Evolutionary conservation across 1,140 invertebrate genomes (phyloP).

Genomic region (Metaphire vulgaris): DNA sequence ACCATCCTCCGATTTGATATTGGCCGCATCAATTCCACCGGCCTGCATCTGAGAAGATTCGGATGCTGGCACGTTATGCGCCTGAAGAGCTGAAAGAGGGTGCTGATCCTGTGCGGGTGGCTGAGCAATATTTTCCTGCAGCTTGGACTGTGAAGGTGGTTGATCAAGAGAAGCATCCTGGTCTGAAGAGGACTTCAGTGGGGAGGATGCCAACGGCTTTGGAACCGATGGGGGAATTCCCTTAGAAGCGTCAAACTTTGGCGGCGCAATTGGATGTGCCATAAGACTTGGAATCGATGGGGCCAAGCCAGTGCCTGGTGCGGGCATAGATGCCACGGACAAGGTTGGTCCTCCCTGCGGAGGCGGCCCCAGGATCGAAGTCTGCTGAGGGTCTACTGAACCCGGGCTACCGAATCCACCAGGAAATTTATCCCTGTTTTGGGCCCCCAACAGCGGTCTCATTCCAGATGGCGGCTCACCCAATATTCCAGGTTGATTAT

Average conservation of each 20-base stretch:
- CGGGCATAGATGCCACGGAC: background rate
- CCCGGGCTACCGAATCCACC: background rate
- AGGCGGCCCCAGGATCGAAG: background rate
- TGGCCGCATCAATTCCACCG: background rate
- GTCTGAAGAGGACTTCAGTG: too few relatives aligned
- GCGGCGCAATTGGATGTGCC: background rate
- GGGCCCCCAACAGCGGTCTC: background rate
- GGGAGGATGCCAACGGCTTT: too few relatives aligned
- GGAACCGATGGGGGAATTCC: too few relatives aligned
- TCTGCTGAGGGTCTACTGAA: background rate
- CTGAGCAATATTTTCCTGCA: too few relatives aligned
- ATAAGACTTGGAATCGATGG: background rate
- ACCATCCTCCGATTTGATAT: background rate
- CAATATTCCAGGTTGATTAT: background rate
- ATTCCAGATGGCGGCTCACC: background rate
- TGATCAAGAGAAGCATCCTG: background rate
- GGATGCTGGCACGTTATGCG: background rate
- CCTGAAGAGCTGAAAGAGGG: background rate
- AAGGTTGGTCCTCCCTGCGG: background rate
- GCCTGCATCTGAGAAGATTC: background rate
- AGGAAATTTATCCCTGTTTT: background rate
- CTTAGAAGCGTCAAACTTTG: background rate
- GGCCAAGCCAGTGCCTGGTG: background rate
- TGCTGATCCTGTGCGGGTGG: background rate
- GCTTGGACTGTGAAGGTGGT: background rate